phyloP scores from a whole-genome alignment of 2,797 vertebrate genomes.

The Pangasius larnaudii region DNA sequence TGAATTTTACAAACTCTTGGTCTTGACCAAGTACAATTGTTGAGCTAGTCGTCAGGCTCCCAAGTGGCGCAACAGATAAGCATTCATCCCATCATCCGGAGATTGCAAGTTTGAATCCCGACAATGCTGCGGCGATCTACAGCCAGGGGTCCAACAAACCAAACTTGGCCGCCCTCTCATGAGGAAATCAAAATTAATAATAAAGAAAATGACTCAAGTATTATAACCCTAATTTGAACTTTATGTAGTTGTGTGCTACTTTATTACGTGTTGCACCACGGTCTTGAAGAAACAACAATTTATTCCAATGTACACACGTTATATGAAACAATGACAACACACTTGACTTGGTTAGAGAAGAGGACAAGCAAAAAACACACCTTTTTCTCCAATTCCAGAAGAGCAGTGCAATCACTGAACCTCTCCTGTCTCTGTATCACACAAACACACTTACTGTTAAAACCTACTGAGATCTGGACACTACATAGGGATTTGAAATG shows the following conservation, averaged over 20 bases:
- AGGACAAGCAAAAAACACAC: slow-evolving; percentile 56
- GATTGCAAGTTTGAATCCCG: neutral
- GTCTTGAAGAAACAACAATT: neutral
- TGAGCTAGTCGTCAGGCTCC: no score
- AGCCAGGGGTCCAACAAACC: neutral
- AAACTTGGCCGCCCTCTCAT: neutral
- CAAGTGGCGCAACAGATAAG: no score
- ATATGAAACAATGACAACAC: neutral
- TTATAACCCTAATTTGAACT: neutral
- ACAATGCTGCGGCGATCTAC: no score
- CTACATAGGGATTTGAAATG: neutral
- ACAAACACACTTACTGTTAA: slow-evolving; percentile 20
- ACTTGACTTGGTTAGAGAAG: no score
- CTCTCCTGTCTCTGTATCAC: slow-evolving; percentile 81
- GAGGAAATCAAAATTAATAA: no score
- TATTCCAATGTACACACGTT: neutral
- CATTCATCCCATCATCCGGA: no score
- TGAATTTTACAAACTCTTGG: no score
- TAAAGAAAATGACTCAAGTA: neutral
- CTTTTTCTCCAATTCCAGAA: slow-evolving; percentile 84
- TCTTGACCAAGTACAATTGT: no score
- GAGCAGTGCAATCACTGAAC: slow-evolving; percentile 80
- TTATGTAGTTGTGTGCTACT: neutral
- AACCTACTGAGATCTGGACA: neutral
- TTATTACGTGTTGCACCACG: neutral